Base-by-base conservation (phyloP, 1,140 invertebrate species). In the Teleogryllus occipitalis region DNA sequence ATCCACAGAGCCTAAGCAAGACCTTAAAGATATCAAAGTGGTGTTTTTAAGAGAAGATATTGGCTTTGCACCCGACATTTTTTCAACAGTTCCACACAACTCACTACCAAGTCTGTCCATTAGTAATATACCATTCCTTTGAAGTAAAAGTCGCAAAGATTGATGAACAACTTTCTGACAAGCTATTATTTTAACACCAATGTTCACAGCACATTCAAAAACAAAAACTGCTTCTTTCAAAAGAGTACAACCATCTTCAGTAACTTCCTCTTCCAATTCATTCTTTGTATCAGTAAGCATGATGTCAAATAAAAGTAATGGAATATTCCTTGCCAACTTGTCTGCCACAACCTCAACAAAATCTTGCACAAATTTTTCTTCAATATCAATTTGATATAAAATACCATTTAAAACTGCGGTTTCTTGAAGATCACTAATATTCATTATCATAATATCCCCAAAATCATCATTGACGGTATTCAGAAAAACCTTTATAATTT, bases 151-250 rank as follows among this genome's bases (percentile, higher is more conserved):
- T 22, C 18, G n/a, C 7, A 80, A 22, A 18, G 47, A 54, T 14
- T 48, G 21, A 73, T 80, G 79, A 0, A 80, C 79, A 47, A 80
- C 75, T 65, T 80, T 80, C 75, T 80, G 79, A 73, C 79, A 80
- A 47, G 75, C 79, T 8, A 80, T 47, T n/a, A 80, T 77, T 22
- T 74, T 49, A 72, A 80, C 47, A 65, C 47, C n/a, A 15, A 80
- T 15, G 39, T 27, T 46, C 39, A 65, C 75, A 54, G 75, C 72
- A 72, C 46, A 27, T 15, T 78, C 49, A 14, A 78, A 74, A 10
- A 78, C 48, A 15, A 14, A 27, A 14, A 47, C 8, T 73, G 78
- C 54, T 27, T 73, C 73, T 0, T 39, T 22, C 47, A 78, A n/a
- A 73, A 73, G 22, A 78, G 15, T 15, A 47, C 10, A 10, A 8